phyloP scores from a whole-genome alignment of 23 tunicate genomes.

The Trididemnum miniatum region DNA sequence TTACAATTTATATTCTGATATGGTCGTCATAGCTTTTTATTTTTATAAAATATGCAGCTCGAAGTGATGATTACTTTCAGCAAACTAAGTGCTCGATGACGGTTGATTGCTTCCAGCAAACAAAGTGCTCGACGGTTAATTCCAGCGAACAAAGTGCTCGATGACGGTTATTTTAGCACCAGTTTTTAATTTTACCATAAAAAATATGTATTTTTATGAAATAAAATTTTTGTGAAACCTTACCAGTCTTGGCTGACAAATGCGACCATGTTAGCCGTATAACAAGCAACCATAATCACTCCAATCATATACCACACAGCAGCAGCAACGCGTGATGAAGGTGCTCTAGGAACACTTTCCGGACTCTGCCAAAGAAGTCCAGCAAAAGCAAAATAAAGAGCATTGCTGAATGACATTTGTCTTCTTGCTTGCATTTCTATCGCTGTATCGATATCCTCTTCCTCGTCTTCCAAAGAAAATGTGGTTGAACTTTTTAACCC shows the following conservation, averaged over 20 bases:
- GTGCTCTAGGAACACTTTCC: constrained; percentile 85
- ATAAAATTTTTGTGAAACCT: too few relatives aligned
- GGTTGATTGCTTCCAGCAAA: too few relatives aligned
- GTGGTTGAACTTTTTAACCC: too few relatives aligned
- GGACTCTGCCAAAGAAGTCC: constrained; percentile 92
- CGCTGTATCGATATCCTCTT: constrained; percentile 40
- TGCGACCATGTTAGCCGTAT: constrained; percentile 89
- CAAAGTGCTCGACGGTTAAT: too few relatives aligned
- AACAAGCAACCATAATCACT: constrained; percentile 76
- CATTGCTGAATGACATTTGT: constrained; percentile 82
- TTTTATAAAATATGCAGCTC: too few relatives aligned
- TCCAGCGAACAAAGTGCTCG: too few relatives aligned
- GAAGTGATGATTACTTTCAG: too few relatives aligned
- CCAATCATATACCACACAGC: constrained; percentile 93
- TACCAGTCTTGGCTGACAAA: constrained; percentile 58
- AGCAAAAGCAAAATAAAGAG: constrained; percentile 88
- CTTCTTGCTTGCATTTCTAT: constrained; percentile 46
- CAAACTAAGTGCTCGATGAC: too few relatives aligned
- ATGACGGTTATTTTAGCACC: too few relatives aligned
- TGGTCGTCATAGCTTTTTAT: background rate
- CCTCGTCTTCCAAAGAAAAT: background rate
- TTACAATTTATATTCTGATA: too few relatives aligned
- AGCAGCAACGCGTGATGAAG: constrained; percentile 70
- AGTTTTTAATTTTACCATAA: too few relatives aligned
- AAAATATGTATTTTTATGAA: too few relatives aligned